Evolutionary conservation across 1,140 invertebrate species (phyloP), one percentile per base, ranked within the genome.

Genomic region (Campoletis sonorensis): DNA sequence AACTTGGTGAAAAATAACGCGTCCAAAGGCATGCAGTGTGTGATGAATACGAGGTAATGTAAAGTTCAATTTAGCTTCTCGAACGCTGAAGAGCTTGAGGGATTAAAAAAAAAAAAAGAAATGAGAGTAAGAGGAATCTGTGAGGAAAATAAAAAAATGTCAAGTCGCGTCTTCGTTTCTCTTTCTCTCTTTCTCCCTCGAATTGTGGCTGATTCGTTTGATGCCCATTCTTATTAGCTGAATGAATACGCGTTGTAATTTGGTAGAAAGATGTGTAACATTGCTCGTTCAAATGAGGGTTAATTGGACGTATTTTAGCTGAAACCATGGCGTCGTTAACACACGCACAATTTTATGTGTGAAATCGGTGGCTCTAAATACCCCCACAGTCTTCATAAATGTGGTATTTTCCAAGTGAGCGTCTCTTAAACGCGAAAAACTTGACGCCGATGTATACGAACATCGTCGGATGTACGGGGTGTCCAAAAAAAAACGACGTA

Each of bases 221-320:
- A 49, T 81, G 18, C 18, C 26, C 45, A 58, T 83, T 83, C 49
- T 81, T 83, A 83, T 81, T 81, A 81, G 40, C 54, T 27, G 79
- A 83, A 83, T 83, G 79, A 83, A 83, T 81, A 61, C 82, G 82
- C 82, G 79, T 83, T 72, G 51, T 78, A 64, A 72, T 79, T 71
- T 40, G 33, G 64, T 72, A 30, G 30, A 64, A 26, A 64, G 21
- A 64, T 64, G 61, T 64, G 61, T 45, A 77, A 81, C 73, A 78
- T 45, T 58, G 30, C 16, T 72, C 45, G 67, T 58, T 67, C 79
- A 83, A 83, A 80, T 81, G 82, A 79, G 82, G 72, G 82, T 81
- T 83, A 83, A 83, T 83, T 83, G 82, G 67, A 83, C 79, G 82
- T 81, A 83, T 83, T 83, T 83, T 81, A 81, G 76, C 75, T 72